Conservation (phyloP, 1,140 invertebrate genomes). For the Diabrotica undecimpunctata region DNA sequence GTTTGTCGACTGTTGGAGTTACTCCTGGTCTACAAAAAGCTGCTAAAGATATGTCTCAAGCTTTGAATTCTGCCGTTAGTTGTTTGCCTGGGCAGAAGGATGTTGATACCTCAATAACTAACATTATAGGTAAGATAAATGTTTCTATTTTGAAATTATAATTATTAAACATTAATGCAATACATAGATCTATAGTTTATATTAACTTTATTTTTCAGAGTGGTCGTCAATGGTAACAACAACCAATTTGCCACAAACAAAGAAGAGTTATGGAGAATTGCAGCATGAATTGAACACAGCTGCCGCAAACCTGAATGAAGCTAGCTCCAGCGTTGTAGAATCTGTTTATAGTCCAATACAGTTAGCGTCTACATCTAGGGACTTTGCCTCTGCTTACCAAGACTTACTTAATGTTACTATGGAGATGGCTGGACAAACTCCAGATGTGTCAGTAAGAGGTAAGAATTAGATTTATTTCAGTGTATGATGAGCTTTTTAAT, state of each 20-base stretch:
- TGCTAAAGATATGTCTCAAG: slow-evolving; percentile 53
- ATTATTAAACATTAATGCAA: too few species aligned
- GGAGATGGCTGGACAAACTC: slow-evolving; percentile 78
- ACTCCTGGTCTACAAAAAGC: slow-evolving; percentile 58
- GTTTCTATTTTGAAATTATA: too few species aligned
- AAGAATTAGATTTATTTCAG: not conserved
- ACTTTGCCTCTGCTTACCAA: slow-evolving; percentile 77
- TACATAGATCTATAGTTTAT: not conserved
- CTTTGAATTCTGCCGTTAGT: slow-evolving; percentile 66
- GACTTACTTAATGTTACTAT: slow-evolving; percentile 71
- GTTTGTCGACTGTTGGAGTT: slow-evolving; percentile 59
- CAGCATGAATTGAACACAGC: slow-evolving; percentile 81
- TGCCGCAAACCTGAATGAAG: slow-evolving; percentile 77
- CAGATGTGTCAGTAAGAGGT: slow-evolving; percentile 63
- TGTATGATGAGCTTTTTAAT: too few species aligned
- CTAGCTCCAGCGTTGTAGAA: slow-evolving; percentile 74
- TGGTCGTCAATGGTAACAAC: slow-evolving; percentile 69
- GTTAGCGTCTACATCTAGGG: slow-evolving; percentile 68
- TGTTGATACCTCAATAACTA: slow-evolving; percentile 80
- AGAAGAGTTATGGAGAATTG: slow-evolving; percentile 74
- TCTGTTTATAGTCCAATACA: slow-evolving; percentile 62
- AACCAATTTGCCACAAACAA: slow-evolving; percentile 67
- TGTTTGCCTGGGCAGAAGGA: slow-evolving; percentile 86
- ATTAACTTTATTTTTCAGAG: slow-evolving; percentile 40
- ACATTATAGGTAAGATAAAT: slow-evolving; percentile 57